Evolutionary conservation across 2,888 invertebrate genomes (phyloP).

Genomic region (Agrotis clavis): DNA sequence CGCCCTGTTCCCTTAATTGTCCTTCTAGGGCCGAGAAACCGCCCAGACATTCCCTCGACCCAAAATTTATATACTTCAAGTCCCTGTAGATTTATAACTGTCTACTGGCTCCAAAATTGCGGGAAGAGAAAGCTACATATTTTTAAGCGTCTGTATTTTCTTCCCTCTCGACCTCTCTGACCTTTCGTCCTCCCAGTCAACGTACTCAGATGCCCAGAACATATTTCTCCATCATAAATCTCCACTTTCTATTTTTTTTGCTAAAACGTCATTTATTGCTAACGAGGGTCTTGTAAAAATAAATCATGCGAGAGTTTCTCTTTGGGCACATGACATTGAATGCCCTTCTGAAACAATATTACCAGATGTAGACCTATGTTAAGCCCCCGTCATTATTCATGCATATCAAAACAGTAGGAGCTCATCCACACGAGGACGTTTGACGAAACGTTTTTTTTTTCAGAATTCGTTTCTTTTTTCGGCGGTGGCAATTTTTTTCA

Average conservation of each 20-base stretch:
- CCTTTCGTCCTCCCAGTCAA: constrained; percentile 46
- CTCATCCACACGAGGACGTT: too few relatives aligned
- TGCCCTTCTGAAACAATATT: constrained; percentile 42
- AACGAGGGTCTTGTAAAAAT: constrained; percentile 58
- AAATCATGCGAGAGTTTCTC: constrained; percentile 40
- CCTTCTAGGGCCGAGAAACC: too few relatives aligned
- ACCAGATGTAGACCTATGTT: constrained; percentile 4
- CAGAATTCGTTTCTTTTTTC: too few relatives aligned
- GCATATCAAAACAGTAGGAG: constrained; percentile 14
- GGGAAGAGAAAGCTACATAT: constrained; percentile 16
- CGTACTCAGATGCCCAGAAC: constrained; percentile 34
- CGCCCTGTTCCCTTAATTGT: too few relatives aligned
- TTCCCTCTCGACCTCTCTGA: constrained; percentile 34
- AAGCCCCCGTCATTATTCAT: constrained; percentile 11
- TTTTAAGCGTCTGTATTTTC: not conserved
- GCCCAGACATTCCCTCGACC: too few relatives aligned
- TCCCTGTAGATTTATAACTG: not conserved
- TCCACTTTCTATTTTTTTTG: constrained; percentile 51
- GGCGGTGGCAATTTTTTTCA: too few relatives aligned
- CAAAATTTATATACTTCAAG: not conserved
- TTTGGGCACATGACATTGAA: constrained; percentile 32
- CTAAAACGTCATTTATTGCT: constrained; percentile 53
- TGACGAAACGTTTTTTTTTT: too few relatives aligned
- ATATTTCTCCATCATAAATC: constrained; percentile 53
- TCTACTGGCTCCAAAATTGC: not conserved